Percentiles rank a stretch among this genome's conserved stretches.
phyloP scores from a whole-genome alignment of 1,140 invertebrate genomes.

The Bactericera cockerelli region DNA sequence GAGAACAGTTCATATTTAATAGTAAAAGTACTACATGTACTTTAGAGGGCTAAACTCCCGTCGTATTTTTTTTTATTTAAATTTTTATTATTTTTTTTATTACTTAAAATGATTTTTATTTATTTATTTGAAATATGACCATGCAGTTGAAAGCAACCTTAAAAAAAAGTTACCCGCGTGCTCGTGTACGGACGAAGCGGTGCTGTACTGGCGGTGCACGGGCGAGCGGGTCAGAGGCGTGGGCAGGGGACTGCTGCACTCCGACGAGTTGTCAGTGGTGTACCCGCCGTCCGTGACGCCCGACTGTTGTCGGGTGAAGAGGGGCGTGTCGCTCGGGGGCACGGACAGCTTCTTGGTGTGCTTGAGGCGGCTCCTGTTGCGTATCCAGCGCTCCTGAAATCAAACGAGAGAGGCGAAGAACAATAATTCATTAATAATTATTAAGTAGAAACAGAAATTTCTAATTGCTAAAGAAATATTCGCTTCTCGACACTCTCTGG shows the following conservation, averaged over 20 bases:
- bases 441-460: too few relatives aligned
- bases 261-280: constrained; percentile 4
- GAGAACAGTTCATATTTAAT: too few relatives aligned
- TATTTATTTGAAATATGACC: too few relatives aligned
- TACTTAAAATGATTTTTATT: too few relatives aligned
- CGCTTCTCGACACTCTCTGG: too few relatives aligned
- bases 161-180: background rate
- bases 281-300: background rate
- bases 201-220: background rate
- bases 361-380: background rate
- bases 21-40: too few relatives aligned
- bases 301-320: background rate
- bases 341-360: background rate
- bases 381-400: constrained; percentile 3
- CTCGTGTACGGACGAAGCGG: background rate
- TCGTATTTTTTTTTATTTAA: too few relatives aligned
- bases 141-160: too few relatives aligned
- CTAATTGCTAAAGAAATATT: too few relatives aligned
- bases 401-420: too few relatives aligned
- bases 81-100: too few relatives aligned
- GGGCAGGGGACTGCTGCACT: background rate
- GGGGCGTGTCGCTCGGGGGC: background rate
- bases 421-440: background rate
- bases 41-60: too few relatives aligned
- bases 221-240: background rate